These are phyloP conservation scores for Melinaea marsaeus DNA, from an alignment of 2,888 invertebrate species.

Conservation along the genomic window DNA sequence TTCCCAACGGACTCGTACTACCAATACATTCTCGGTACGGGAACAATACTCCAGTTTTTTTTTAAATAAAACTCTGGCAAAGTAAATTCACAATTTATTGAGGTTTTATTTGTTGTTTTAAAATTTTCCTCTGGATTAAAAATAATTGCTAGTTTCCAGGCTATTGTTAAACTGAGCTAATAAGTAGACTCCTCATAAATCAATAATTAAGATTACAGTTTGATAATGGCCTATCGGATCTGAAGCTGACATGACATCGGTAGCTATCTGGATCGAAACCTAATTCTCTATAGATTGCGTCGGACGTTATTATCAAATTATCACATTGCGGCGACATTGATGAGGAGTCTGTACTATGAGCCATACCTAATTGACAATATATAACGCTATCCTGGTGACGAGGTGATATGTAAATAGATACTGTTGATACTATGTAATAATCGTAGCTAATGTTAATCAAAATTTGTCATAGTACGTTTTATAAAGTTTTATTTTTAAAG, in stretches of 20 bases:
- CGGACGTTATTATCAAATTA: slow-evolving; percentile 1
- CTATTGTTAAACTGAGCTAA: no score
- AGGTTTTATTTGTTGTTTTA: background rate
- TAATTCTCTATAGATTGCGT: slow-evolving; percentile 1
- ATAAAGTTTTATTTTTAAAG: no score
- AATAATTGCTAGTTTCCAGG: no score
- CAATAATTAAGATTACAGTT: background rate
- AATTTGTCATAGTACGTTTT: no score
- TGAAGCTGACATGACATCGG: background rate
- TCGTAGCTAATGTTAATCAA: no score
- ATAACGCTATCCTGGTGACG: no score
- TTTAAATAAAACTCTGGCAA: background rate
- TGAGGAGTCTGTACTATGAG: background rate
- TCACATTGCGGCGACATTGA: background rate
- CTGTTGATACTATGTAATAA: no score
- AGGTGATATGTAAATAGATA: no score
- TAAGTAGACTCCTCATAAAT: no score
- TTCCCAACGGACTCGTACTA: background rate
- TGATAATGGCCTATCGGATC: background rate
- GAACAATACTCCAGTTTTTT: background rate
- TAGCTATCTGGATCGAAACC: background rate
- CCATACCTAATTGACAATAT: no score
- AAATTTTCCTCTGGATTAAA: no score
- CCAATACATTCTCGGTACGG: background rate
- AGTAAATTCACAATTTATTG: background rate